These are phyloP conservation scores for Heteromormyrus szaboi DNA, from an alignment of 2,797 vertebrate species.

Conservation along the genomic window DNA sequence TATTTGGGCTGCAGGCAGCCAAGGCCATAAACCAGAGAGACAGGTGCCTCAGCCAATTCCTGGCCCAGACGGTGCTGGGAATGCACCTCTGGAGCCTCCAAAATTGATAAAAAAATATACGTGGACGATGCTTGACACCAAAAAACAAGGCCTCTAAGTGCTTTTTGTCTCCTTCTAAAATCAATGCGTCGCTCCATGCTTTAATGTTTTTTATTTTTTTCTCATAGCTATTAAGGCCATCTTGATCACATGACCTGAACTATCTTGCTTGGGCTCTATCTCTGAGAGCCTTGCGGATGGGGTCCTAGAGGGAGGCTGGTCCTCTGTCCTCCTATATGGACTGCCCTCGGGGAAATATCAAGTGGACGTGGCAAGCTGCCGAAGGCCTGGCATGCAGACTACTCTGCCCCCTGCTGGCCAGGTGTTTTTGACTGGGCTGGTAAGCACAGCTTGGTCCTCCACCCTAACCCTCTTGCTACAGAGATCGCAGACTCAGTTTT, in stretches of 20 bases:
- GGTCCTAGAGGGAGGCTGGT: not conserved
- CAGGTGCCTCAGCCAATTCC: not conserved
- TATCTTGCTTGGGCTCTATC: not conserved
- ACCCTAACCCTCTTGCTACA: not conserved
- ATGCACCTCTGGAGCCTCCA: slow-evolving; percentile 8
- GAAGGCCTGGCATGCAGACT: not conserved
- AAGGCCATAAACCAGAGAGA: not conserved
- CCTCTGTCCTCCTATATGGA: not conserved
- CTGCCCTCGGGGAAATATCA: not conserved
- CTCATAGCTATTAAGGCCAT: slow-evolving; percentile 29
- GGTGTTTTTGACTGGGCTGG: not conserved
- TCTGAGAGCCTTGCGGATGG: not conserved
- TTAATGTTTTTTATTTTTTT: slow-evolving; percentile 13
- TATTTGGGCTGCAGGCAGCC: slow-evolving; percentile 14
- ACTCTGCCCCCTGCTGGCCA: not conserved
- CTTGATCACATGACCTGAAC: not conserved
- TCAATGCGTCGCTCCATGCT: slow-evolving; percentile 13
- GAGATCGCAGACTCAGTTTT: not conserved
- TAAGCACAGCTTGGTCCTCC: not conserved
- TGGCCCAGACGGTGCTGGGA: not conserved
- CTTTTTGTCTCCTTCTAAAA: slow-evolving; percentile 33
- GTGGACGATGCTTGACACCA: slow-evolving; percentile 37
- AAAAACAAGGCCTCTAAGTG: slow-evolving; percentile 38
- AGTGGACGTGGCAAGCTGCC: not conserved
- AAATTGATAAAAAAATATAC: slow-evolving; percentile 33